A percentile compares a stretch with the other conserved stretches of the same genome.
Evolutionary conservation across 53 echinoderm and acorn worm genomes (phyloP).

Genomic region (Temnopleurus reevesii): DNA sequence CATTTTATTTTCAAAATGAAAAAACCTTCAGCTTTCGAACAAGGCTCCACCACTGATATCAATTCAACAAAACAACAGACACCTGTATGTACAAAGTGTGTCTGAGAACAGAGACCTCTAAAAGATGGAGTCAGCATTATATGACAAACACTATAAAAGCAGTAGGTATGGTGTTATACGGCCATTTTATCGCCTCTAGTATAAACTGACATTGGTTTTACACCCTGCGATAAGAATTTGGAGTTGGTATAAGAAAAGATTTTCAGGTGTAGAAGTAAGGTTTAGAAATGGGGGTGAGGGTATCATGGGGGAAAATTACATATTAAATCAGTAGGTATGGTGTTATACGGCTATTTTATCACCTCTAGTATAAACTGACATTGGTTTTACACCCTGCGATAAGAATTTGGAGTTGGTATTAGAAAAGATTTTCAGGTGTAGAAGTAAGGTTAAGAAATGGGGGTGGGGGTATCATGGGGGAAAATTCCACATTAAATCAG

Average conservation of each 20-base stretch:
- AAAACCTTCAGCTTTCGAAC: background rate
- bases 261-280: background rate
- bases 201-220: constrained; percentile 48
- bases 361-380: background rate
- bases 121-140: constrained; percentile 41
- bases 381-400: background rate
- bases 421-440: too few relatives aligned
- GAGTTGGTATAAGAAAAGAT: background rate
- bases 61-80: background rate
- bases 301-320: background rate
- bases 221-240: constrained; percentile 30
- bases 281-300: background rate
- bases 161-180: constrained; percentile 21
- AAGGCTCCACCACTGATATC: background rate
- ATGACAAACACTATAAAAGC: constrained; percentile 56
- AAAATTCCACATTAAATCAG: background rate
- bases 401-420: background rate
- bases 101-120: background rate
- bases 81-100: background rate
- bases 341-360: constrained; percentile 8
- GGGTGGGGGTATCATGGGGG: too few relatives aligned
- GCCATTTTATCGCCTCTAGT: constrained; percentile 50
- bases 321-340: background rate
- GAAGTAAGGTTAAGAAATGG: background rate
- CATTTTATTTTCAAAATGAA: too few relatives aligned